Conservation (phyloP, 2,113 vertebrate species). For the Rynchops niger region DNA sequence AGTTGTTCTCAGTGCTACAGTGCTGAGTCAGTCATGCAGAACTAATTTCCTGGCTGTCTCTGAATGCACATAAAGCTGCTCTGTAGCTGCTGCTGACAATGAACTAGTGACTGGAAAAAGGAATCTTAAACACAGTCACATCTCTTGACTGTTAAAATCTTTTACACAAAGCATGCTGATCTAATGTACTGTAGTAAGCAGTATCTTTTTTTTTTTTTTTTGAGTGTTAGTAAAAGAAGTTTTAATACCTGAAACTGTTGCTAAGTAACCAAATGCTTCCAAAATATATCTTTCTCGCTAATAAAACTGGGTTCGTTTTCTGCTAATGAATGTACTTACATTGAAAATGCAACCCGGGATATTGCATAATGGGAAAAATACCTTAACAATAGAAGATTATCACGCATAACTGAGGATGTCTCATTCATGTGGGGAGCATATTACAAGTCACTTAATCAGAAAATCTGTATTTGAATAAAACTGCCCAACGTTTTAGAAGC, state of each 20-base stretch:
- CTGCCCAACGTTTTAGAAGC: not conserved
- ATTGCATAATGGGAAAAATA: constrained; percentile 27
- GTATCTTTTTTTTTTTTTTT: not conserved
- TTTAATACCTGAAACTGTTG: constrained; percentile 67
- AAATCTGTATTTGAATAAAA: constrained; percentile 1
- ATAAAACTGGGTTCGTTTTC: constrained; percentile 24
- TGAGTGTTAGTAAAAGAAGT: constrained; percentile 31
- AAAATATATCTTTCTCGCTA: constrained; percentile 42
- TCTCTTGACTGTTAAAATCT: constrained; percentile 82
- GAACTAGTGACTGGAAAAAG: constrained; percentile 81
- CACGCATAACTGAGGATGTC: not conserved
- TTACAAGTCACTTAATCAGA: not conserved
- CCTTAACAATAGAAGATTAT: not conserved
- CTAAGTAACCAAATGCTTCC: constrained; percentile 68
- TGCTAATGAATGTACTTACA: constrained; percentile 9
- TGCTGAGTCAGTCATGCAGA: constrained; percentile 78
- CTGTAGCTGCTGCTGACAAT: constrained; percentile 80
- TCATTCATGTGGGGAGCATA: not conserved
- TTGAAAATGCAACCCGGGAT: not conserved
- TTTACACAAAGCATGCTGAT: constrained; percentile 75
- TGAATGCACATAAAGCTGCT: constrained; percentile 82
- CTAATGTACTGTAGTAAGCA: constrained; percentile 58
- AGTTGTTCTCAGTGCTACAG: constrained; percentile 60
- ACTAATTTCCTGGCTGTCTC: constrained; percentile 84
- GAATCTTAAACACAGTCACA: constrained; percentile 83